phyloP scores from a whole-genome alignment of 2,888 invertebrate species.

The Drosophila vallismaia region DNA sequence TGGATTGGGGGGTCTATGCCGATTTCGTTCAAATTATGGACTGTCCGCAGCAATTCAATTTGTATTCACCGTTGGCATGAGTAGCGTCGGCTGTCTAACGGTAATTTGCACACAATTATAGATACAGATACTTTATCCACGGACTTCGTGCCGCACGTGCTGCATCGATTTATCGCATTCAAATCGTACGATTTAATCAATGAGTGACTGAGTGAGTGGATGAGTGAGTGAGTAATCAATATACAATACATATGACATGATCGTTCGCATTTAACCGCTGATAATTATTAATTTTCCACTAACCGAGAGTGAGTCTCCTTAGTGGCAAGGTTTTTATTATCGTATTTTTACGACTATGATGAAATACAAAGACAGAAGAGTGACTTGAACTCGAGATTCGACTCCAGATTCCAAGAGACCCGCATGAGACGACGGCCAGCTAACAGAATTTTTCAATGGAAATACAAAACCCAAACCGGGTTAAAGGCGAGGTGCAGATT shows the following conservation, averaged over 20 bases:
- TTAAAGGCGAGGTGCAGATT: neutral
- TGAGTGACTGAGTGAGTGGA: constrained; percentile 14
- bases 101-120: constrained; percentile 34
- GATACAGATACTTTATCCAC: constrained; percentile 14
- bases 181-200: constrained; percentile 33
- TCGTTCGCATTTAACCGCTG: constrained; percentile 37
- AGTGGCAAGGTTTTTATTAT: neutral
- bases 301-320: neutral
- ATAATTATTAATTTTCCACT: constrained; percentile 35
- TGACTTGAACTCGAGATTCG: constrained; percentile 38
- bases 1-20: neutral
- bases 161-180: constrained; percentile 29
- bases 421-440: constrained; percentile 47
- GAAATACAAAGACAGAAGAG: constrained; percentile 53
- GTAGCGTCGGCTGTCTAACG: constrained; percentile 18
- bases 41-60: constrained; percentile 21
- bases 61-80: constrained; percentile 39
- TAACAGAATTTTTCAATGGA: constrained; percentile 60
- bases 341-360: constrained; percentile 58
- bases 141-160: constrained; percentile 41
- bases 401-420: constrained; percentile 52
- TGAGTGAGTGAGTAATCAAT: constrained; percentile 38
- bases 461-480: constrained; percentile 47
- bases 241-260: constrained; percentile 40
- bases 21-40: constrained; percentile 23